Conservation (phyloP, 2,888 invertebrate species). For the Suillia variegata region DNA sequence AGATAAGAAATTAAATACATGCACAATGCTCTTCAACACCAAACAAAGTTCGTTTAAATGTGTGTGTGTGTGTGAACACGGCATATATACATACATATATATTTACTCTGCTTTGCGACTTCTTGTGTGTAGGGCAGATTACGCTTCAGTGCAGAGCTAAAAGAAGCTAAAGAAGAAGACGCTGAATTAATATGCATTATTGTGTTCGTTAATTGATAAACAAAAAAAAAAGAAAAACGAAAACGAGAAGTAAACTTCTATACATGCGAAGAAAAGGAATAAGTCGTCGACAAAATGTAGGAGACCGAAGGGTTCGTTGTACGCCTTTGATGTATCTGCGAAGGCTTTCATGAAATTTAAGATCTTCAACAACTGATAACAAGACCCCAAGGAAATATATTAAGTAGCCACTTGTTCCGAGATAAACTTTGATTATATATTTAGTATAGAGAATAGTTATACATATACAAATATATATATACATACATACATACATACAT, state of each 20-base stretch:
- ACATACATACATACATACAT: too few relatives aligned
- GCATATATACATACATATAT: too few relatives aligned
- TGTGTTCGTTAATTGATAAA: slow-evolving; percentile 19
- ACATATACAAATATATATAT: too few relatives aligned
- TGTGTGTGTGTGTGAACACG: neutral
- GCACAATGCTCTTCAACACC: neutral
- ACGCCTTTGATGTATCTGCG: neutral
- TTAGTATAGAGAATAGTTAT: too few relatives aligned
- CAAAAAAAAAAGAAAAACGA: slow-evolving; percentile 2
- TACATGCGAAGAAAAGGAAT: neutral
- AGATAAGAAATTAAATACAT: slow-evolving; percentile 9
- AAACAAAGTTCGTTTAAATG: neutral
- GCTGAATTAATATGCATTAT: slow-evolving; percentile 16
- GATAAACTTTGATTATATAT: neutral
- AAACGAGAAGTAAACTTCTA: neutral
- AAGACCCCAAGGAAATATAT: neutral
- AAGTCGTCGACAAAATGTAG: neutral
- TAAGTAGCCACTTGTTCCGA: slow-evolving; percentile 10
- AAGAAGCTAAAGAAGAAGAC: neutral
- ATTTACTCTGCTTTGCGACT: too few relatives aligned
- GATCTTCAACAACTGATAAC: slow-evolving; percentile 6
- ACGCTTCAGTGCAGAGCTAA: neutral
- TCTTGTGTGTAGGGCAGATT: neutral
- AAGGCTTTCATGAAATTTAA: neutral
- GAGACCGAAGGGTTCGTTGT: slow-evolving; percentile 11